These are phyloP conservation scores for Linyphia triangularis DNA, from an alignment of 2,888 invertebrate genomes.

Conservation along the genomic window DNA sequence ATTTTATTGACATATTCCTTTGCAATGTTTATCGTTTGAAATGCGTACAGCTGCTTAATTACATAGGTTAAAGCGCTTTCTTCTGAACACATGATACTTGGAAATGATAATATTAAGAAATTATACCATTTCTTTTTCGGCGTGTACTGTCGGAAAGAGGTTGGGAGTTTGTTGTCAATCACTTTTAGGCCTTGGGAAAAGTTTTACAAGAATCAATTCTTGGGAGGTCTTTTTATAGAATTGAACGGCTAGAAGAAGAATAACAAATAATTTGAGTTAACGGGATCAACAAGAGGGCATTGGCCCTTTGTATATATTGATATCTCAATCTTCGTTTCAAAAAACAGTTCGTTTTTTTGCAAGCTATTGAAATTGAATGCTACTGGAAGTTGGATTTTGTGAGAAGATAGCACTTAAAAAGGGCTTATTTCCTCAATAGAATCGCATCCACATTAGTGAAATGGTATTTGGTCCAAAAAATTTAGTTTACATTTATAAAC, in stretches of 20 bases:
- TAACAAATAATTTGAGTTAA: no score
- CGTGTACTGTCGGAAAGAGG: conserved; percentile 1
- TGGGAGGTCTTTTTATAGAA: conserved; percentile 25
- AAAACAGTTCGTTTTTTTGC: no score
- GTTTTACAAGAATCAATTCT: conserved; percentile 5
- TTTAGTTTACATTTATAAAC: no score
- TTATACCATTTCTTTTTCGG: conserved; percentile 4
- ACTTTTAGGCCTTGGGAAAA: conserved; percentile 2
- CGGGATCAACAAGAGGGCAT: no score
- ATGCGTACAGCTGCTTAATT: neutral
- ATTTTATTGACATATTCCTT: conserved; percentile 1
- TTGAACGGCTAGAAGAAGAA: neutral
- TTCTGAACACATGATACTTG: neutral
- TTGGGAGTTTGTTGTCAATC: conserved; percentile 40
- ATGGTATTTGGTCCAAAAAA: no score
- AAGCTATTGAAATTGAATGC: no score
- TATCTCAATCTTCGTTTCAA: no score
- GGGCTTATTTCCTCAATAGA: no score
- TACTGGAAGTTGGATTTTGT: no score
- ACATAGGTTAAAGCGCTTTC: neutral
- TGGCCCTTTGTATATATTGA: no score
- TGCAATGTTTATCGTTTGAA: neutral
- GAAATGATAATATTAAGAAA: neutral
- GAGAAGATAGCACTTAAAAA: no score
- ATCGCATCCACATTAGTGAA: no score